phyloP scores from a whole-genome alignment of 2,113 vertebrate species.

The Micromys minutus region DNA sequence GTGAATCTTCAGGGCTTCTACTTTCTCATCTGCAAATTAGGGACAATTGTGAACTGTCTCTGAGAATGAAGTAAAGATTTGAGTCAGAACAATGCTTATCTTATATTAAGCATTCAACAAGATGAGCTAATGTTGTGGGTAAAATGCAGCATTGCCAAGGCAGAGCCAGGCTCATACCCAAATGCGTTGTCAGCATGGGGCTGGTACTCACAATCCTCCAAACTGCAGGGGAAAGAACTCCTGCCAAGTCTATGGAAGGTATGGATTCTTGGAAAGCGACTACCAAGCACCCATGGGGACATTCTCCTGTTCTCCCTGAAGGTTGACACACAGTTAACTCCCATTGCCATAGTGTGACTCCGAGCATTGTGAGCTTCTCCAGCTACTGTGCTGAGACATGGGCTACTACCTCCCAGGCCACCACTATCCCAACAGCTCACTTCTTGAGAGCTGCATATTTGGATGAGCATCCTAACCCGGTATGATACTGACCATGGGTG shows the following conservation, averaged over 20 bases:
- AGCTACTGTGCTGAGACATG: not conserved
- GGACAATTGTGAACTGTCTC: not conserved
- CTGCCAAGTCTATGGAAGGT: not conserved
- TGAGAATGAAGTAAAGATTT: not conserved
- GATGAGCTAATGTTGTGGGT: not conserved
- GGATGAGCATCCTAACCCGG: not conserved
- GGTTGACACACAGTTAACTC: not conserved
- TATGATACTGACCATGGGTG: not conserved
- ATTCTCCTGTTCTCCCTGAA: not conserved
- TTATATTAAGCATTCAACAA: not conserved
- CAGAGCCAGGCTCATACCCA: not conserved
- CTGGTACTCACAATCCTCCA: not conserved
- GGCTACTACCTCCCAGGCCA: not conserved
- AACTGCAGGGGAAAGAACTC: not conserved
- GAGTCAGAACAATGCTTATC: not conserved
- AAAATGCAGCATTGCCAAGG: not conserved
- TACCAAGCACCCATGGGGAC: not conserved
- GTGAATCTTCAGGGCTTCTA: not conserved
- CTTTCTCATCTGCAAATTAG: slow-evolving; percentile 33
- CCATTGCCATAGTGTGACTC: not conserved
- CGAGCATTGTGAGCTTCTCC: not conserved
- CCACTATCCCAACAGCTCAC: not conserved
- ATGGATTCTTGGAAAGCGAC: slow-evolving; percentile 1
- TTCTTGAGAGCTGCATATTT: not conserved
- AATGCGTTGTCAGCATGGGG: accelerated